Evolutionary conservation across 2,888 invertebrate genomes (phyloP).

Genomic region (Eristalinus aeneus): DNA sequence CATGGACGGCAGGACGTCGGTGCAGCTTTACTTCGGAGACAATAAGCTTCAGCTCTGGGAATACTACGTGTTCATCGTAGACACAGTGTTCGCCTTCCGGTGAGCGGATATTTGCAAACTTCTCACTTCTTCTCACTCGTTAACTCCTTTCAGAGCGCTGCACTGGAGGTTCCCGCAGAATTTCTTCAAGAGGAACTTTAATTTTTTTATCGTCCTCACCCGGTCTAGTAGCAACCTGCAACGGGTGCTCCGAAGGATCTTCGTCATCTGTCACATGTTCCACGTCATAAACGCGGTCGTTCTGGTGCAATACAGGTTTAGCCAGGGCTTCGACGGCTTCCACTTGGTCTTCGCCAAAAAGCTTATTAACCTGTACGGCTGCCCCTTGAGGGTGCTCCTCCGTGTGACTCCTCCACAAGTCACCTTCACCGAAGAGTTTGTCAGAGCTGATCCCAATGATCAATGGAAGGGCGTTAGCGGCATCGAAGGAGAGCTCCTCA

Average conservation of each 20-base stretch:
- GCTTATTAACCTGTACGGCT: slow-evolving; percentile 72
- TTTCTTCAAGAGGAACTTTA: slow-evolving; percentile 73
- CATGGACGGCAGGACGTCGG: slow-evolving; percentile 61
- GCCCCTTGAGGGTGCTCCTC: slow-evolving; percentile 74
- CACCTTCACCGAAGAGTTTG: slow-evolving; percentile 73
- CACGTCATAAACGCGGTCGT: slow-evolving; percentile 75
- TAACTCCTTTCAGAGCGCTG: slow-evolving; percentile 72
- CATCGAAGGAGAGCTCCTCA: slow-evolving; percentile 76
- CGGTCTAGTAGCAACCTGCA: background rate
- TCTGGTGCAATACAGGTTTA: slow-evolving; percentile 72
- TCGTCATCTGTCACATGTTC: slow-evolving; percentile 69
- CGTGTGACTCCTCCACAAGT: slow-evolving; percentile 73
- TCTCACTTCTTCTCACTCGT: too few species aligned
- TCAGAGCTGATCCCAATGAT: slow-evolving; percentile 63
- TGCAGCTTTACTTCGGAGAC: slow-evolving; percentile 71
- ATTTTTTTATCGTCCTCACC: slow-evolving; percentile 74
- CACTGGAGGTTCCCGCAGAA: slow-evolving; percentile 66
- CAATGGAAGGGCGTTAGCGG: slow-evolving; percentile 73
- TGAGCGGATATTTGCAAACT: slow-evolving; percentile 60
- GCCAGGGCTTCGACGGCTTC: slow-evolving; percentile 41
- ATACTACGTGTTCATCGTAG: slow-evolving; percentile 75
- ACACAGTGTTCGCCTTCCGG: slow-evolving; percentile 73
- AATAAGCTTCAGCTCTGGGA: slow-evolving; percentile 69
- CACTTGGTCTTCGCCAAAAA: slow-evolving; percentile 72
- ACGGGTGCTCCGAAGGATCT: slow-evolving; percentile 69